phyloP scores from a whole-genome alignment of 2,797 vertebrate species.

The Tragopan temminckii region DNA sequence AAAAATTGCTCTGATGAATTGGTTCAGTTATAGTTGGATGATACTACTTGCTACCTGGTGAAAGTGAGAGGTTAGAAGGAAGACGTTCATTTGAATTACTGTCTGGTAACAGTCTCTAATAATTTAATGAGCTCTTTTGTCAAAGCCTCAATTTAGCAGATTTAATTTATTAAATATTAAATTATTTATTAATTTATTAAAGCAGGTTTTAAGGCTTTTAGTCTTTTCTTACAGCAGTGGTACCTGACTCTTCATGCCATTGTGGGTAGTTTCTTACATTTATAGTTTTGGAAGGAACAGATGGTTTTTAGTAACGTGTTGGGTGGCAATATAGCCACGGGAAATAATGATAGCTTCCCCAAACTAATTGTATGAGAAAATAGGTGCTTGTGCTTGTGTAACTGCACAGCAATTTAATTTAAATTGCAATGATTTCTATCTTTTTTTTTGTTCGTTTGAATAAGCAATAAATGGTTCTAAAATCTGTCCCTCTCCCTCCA shows the following conservation, averaged over 20 bases:
- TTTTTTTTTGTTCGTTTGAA: neutral
- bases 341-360: neutral
- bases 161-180: neutral
- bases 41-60: neutral
- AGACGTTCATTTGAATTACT: neutral
- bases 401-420: neutral
- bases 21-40: neutral
- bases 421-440: neutral
- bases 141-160: neutral
- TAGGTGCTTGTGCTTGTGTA: neutral
- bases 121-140: neutral
- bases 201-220: neutral
- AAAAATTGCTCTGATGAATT: neutral
- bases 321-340: neutral
- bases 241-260: neutral
- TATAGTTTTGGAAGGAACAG: neutral
- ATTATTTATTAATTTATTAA: neutral
- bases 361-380: neutral
- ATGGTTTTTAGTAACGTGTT: neutral
- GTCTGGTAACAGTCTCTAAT: neutral
- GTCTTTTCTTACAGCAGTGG: neutral
- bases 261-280: neutral
- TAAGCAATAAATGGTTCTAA: rapidly evolving
- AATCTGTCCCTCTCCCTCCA: neutral
- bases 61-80: neutral